These are phyloP conservation scores for Xestobium rufovillosum DNA, from an alignment of 2,888 invertebrate species.

Conservation along the genomic window DNA sequence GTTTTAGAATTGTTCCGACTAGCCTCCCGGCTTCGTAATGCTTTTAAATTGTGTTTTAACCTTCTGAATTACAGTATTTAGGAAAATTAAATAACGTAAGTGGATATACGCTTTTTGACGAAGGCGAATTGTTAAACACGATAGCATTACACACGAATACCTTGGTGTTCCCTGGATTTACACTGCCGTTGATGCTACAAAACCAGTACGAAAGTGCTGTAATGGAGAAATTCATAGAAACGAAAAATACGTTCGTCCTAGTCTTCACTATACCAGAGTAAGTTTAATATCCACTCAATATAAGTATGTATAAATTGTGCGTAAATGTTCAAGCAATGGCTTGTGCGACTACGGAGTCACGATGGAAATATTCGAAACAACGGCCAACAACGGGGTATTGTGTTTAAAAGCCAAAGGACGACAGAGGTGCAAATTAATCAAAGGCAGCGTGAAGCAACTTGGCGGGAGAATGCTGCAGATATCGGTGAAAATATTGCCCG, in stretches of 20 bases:
- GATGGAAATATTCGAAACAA: conserved; percentile 61
- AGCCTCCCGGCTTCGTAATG: not conserved
- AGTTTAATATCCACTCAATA: conserved; percentile 6
- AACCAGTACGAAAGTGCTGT: conserved; percentile 49
- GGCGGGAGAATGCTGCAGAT: conserved; percentile 46
- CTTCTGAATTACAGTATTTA: conserved; percentile 33
- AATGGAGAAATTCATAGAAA: conserved; percentile 50
- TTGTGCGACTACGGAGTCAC: conserved; percentile 50
- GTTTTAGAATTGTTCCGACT: conserved; percentile 12
- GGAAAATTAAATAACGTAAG: conserved; percentile 38
- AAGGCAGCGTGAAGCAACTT: conserved; percentile 31
- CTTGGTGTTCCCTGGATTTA: conserved; percentile 73
- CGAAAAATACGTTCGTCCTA: conserved; percentile 59
- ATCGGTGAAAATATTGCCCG: conserved; percentile 61
- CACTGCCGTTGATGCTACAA: conserved; percentile 59
- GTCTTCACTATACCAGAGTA: conserved; percentile 31
- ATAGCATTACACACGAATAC: conserved; percentile 41
- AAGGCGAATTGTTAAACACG: conserved; percentile 35
- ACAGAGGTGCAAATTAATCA: conserved; percentile 61
- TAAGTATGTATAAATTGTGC: not conserved
- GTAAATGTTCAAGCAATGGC: conserved; percentile 5
- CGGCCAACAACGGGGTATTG: conserved; percentile 47
- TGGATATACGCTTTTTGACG: conserved; percentile 41
- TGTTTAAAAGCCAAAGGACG: conserved; percentile 66
- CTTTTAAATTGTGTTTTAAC: conserved; percentile 3